Base-by-base conservation (phyloP, 35 echinoderm and acorn worm genomes). In the Antedon bifida region DNA sequence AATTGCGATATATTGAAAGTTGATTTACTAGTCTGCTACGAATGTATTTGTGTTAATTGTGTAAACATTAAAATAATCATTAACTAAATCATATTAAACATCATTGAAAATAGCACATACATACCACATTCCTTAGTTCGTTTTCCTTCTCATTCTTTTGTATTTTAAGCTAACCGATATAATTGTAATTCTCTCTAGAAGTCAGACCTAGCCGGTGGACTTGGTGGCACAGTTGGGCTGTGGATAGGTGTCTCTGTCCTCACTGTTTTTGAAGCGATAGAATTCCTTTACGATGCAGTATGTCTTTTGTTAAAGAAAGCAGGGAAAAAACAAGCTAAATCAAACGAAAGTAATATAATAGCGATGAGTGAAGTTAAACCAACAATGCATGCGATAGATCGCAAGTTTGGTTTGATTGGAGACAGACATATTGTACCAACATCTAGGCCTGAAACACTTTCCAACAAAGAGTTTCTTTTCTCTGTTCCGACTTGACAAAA, bases 241-340 rank as follows among this genome's bases (percentile, higher is more conserved):
- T 96, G 93, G 93, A 89, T 96, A 35, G 93, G 93, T 0, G 86
- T 91, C 0, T 96, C 93, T 29, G 89, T 91, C 9, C 74, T 96
- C 34, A 91, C 93, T 4, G 36, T 96, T 0, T 88, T 91, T 32
- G 93, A 96, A 44, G 85, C 91, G 30, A 21, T 96, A 28, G 93
- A 96, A 75, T 44, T 96, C 26, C 34, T 91, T 3, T 84, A 86
- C 55, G 93, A 96, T 64, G 51, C 51, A 2, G 19, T 26, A 23
- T 64, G 23, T 64, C 51, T 64, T 64, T 26, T 64, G 3, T 2
- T 64, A 26, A 64, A 11, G 2, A 64, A 64, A 64, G 19, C 23
- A 64, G 26, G 51, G 26, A 64, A 64, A 23, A 64, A 23, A n/a
- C n/a, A n/a, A n/a, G n/a, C n/a, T n/a, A n/a, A n/a, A n/a, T n/a